Percentiles rank a stretch among this genome's conserved stretches.
Evolutionary conservation across 2,888 invertebrate species (phyloP).

Genomic region (Patella depressa): DNA sequence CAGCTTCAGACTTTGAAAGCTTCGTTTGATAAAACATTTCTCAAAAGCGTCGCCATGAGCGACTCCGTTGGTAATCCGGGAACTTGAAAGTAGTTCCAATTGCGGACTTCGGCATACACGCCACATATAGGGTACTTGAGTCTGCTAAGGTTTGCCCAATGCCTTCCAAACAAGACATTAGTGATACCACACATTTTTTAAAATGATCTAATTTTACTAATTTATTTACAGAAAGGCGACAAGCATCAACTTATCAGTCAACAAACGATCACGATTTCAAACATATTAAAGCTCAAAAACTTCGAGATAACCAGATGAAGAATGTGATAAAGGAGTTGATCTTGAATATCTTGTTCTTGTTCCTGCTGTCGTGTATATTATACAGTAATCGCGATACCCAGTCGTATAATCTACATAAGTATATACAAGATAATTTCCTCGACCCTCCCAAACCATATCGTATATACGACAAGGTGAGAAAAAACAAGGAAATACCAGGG

Average conservation of each 20-base stretch:
- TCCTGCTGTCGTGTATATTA: conserved; percentile 28
- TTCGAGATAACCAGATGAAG: conserved; percentile 8
- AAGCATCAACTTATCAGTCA: neutral
- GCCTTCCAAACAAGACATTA: too few relatives aligned
- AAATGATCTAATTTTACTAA: too few relatives aligned
- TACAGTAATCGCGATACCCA: conserved; percentile 33
- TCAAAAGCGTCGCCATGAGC: too few relatives aligned
- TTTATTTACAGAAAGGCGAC: neutral
- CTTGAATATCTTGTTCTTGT: conserved; percentile 24
- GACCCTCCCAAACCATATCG: conserved; percentile 15
- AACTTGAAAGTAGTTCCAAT: too few relatives aligned
- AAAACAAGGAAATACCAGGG: too few relatives aligned
- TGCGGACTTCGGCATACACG: too few relatives aligned
- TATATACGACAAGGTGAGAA: conserved; percentile 1
- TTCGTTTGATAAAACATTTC: too few relatives aligned
- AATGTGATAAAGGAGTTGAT: conserved; percentile 29
- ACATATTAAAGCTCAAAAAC: neutral
- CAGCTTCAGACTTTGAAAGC: too few relatives aligned
- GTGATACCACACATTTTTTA: too few relatives aligned
- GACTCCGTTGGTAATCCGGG: too few relatives aligned
- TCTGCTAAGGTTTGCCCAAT: too few relatives aligned
- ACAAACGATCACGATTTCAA: neutral
- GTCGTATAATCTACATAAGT: conserved; percentile 18
- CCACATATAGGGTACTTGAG: too few relatives aligned
- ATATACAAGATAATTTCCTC: conserved; percentile 26